Conservation (phyloP, 2,888 invertebrate species). For the Eugnorisma glareosa region DNA sequence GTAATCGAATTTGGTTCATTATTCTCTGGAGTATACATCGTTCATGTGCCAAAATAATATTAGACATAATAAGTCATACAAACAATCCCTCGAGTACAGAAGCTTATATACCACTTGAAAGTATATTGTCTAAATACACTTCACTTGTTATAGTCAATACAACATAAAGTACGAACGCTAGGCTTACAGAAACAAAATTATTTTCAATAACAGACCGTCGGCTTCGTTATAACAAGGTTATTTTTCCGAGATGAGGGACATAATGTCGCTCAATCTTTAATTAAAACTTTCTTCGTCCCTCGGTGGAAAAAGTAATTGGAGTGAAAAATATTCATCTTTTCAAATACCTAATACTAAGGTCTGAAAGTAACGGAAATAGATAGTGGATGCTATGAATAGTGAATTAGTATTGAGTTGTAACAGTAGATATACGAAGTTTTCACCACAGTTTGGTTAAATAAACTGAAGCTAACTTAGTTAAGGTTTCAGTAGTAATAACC, state of each 20-base stretch:
- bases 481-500: slow-evolving; percentile 17
- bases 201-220: slow-evolving; percentile 75
- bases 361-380: slow-evolving; percentile 51
- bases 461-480: slow-evolving; percentile 8
- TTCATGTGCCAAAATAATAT: slow-evolving; percentile 20
- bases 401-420: slow-evolving; percentile 30
- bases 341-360: slow-evolving; percentile 70
- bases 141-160: slow-evolving; percentile 33
- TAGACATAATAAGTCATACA: slow-evolving; percentile 22
- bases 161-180: slow-evolving; percentile 48
- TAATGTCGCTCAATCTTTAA: slow-evolving; percentile 84
- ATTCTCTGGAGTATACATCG: slow-evolving; percentile 16
- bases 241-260: slow-evolving; percentile 77
- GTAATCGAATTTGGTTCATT: slow-evolving; percentile 54
- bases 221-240: slow-evolving; percentile 76
- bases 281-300: slow-evolving; percentile 82
- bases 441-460: slow-evolving; percentile 13
- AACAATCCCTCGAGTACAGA: slow-evolving; percentile 23
- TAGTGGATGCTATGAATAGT: slow-evolving; percentile 40
- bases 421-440: neutral
- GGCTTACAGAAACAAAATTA: slow-evolving; percentile 64
- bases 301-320: slow-evolving; percentile 78
- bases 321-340: slow-evolving; percentile 73
- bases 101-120: slow-evolving; percentile 3
- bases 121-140: slow-evolving; percentile 13